Evolutionary conservation across 2,113 vertebrate species (phyloP), one percentile per base, ranked within the genome.

Genomic region (Poeciliopsis occidentalis): DNA sequence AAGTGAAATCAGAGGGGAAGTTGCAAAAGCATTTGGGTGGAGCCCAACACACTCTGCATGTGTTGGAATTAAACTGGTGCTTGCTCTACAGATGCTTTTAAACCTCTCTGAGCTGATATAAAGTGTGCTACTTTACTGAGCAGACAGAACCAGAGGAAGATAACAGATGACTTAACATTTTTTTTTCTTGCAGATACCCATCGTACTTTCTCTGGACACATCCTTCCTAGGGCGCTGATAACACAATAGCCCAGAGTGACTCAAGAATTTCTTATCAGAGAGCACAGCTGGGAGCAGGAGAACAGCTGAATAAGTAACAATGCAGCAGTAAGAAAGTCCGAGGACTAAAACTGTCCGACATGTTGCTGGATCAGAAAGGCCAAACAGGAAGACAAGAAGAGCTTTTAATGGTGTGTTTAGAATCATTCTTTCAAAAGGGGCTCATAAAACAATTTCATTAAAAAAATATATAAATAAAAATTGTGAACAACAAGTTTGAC

Each of bases 191-290:
- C 70, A 51, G 62, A 78, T 69, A 5, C 71, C 76, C 67, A 79
- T 60, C 34, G 4, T 26, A 68, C 75, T 71, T 79, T 74, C 60
- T 67, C 69, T 37, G 26, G 37, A 73, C 76, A 85, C 82, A 81
- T 75, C 76, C 88, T 87, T 87, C 87, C 85, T 75, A 69, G 77
- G 17, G 57, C 15, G 31, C 65, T 67, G 91, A 92, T 92, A 92
- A 89, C 82, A 84, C 83, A 89, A 83, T 73, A 72, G 17, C 30
- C 67, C 66, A 1, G 26, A 63, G 60, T 62, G 71, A 57, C 51
- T 69, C 29, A 3, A 67, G 73, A 30, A 26, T n/a, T 63, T 78
- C 86, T 90, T 91, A 92, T 92, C 90, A 62, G 75, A 65, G 27
- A 70, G 12, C 54, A 19, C 92, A 92, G 89, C 87, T 80, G 89